Evolutionary conservation across 2,888 invertebrate genomes (phyloP).

Genomic region (Panopea generosa): DNA sequence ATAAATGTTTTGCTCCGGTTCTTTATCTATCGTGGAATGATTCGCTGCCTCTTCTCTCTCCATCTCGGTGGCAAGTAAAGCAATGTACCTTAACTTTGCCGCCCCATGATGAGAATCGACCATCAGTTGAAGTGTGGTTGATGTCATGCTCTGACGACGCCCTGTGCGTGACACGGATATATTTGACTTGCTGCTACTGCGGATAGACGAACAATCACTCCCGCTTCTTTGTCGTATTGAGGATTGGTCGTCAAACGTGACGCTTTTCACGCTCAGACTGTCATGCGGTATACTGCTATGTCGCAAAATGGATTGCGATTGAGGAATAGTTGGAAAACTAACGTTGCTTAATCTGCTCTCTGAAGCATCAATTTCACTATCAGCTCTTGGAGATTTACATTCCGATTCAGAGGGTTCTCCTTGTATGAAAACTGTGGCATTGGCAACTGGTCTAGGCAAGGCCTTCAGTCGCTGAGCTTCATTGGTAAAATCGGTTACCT

Average conservation of each 20-base stretch:
- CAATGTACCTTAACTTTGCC: constrained; percentile 58
- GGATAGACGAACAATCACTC: not conserved
- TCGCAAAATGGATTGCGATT: constrained; percentile 9
- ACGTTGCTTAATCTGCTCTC: not conserved
- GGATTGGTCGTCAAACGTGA: constrained; percentile 1
- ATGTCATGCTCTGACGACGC: constrained; percentile 28
- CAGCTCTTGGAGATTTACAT: not conserved
- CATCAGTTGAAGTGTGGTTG: constrained; percentile 34
- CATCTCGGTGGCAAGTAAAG: constrained; percentile 48
- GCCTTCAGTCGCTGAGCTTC: not conserved
- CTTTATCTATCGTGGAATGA: constrained; percentile 4
- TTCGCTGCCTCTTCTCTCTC: constrained; percentile 35
- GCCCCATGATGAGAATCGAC: constrained; percentile 52
- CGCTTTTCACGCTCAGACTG: not conserved
- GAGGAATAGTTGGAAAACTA: constrained; percentile 17
- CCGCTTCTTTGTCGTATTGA: not conserved
- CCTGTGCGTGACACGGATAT: not conserved
- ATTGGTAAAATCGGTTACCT: not conserved
- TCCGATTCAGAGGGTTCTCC: not conserved
- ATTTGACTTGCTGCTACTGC: not conserved
- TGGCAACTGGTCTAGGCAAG: constrained; percentile 29
- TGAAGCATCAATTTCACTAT: not conserved
- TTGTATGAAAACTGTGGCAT: constrained; percentile 42
- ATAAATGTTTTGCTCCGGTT: not conserved
- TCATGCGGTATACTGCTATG: too few species aligned